Evolutionary conservation across 2,797 vertebrate genomes (phyloP).

Genomic region (Vultur gryphus): DNA sequence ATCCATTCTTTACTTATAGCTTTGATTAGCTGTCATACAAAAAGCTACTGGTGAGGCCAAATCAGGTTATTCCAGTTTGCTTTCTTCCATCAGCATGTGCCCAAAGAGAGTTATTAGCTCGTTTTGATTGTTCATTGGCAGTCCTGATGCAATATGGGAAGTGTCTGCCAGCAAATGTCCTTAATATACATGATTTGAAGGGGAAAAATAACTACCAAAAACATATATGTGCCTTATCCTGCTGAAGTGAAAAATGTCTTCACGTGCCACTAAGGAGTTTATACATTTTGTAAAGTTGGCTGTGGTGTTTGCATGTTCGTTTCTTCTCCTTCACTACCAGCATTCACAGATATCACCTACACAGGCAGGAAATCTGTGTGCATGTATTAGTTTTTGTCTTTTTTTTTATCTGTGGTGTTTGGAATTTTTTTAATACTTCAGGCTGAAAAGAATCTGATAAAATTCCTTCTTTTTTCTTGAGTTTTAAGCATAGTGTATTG

Average conservation of each 20-base stretch:
- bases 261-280: background rate
- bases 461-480: background rate
- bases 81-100: slow-evolving; percentile 37
- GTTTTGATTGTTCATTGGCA: slow-evolving; percentile 51
- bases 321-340: background rate
- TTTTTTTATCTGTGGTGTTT: background rate
- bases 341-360: background rate
- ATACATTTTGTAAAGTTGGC: background rate
- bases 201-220: background rate
- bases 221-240: background rate
- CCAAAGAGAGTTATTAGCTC: slow-evolving; percentile 63
- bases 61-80: slow-evolving; percentile 24
- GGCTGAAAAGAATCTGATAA: background rate
- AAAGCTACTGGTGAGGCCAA: slow-evolving; percentile 24
- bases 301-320: background rate
- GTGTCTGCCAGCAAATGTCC: slow-evolving; percentile 27
- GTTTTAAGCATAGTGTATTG: background rate
- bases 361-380: background rate
- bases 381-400: background rate
- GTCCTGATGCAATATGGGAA: background rate
- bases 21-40: slow-evolving; percentile 26
- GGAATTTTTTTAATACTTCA: background rate
- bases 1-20: background rate
- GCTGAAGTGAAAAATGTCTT: background rate
- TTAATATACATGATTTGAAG: background rate